Conservation (phyloP, 1,140 invertebrate genomes). For the Marisa cornuarietis region DNA sequence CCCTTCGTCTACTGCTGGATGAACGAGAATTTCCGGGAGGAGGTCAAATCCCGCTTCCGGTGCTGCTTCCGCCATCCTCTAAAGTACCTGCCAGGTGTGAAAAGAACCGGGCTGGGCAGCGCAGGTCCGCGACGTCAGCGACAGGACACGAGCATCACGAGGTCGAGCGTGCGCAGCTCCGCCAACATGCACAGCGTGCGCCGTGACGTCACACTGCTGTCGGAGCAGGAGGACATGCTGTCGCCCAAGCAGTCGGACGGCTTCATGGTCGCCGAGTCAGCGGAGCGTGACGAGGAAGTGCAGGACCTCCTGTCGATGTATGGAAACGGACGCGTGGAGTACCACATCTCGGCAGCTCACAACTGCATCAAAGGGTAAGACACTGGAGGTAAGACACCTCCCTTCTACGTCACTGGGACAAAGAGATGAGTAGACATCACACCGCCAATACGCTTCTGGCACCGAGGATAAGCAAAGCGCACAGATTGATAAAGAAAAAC, state of each 20-base stretch:
- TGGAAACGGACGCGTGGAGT: conserved; percentile 21
- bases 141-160: conserved; percentile 9
- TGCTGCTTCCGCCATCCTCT: conserved; percentile 35
- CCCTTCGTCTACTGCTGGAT: conserved; percentile 71
- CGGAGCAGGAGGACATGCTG: conserved; percentile 1
- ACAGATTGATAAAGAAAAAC: no score
- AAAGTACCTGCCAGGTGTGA: conserved; percentile 13
- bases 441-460: no score
- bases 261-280: neutral
- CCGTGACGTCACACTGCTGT: neutral
- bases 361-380: conserved; percentile 12
- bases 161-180: neutral
- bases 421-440: no score
- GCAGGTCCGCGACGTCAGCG: neutral
- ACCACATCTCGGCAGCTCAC: conserved; percentile 3
- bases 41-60: conserved; percentile 51
- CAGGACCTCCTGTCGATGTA: conserved; percentile 15
- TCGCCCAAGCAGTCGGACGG: conserved; percentile 10
- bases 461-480: no score
- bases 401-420: no score
- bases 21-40: conserved; percentile 63
- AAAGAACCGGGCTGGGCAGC: neutral
- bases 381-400: no score
- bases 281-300: neutral
- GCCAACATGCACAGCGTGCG: neutral